Percentiles rank a stretch among this genome's conserved stretches.
These are phyloP conservation scores for Epiblema foenella DNA, from an alignment of 2,888 invertebrate species.

Conservation along the genomic window DNA sequence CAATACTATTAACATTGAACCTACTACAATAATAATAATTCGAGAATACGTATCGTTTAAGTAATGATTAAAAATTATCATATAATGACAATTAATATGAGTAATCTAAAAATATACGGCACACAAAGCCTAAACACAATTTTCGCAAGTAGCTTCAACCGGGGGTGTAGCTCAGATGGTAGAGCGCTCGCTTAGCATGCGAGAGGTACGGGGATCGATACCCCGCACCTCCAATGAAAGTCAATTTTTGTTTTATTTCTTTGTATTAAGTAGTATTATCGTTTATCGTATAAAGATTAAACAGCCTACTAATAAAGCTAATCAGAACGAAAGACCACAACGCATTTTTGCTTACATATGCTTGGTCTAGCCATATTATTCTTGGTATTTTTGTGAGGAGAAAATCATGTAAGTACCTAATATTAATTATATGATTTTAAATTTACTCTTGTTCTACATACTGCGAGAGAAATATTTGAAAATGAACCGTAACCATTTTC, in stretches of 20 bases:
- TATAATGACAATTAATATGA: neutral
- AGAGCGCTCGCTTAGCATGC: slow-evolving; percentile 85
- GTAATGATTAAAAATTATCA: too few species aligned
- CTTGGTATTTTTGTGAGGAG: too few species aligned
- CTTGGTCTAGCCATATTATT: too few species aligned
- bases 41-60: neutral
- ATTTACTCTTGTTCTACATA: too few species aligned
- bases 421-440: too few species aligned
- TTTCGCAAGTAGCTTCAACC: neutral
- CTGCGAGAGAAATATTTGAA: neutral
- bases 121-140: neutral
- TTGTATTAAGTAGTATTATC: neutral
- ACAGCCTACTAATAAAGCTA: neutral
- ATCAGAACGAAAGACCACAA: neutral
- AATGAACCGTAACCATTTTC: neutral
- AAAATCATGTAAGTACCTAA: too few species aligned
- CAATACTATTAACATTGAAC: neutral
- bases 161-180: slow-evolving; percentile 85
- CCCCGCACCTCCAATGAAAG: slow-evolving; percentile 58
- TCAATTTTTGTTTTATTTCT: slow-evolving; percentile 12
- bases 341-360: too few species aligned
- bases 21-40: neutral
- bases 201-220: slow-evolving; percentile 75
- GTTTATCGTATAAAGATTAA: neutral
- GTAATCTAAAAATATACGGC: neutral